These are phyloP conservation scores for Eueremaeus valkanovi DNA, from an alignment of 2,888 invertebrate genomes.

Conservation along the genomic window DNA sequence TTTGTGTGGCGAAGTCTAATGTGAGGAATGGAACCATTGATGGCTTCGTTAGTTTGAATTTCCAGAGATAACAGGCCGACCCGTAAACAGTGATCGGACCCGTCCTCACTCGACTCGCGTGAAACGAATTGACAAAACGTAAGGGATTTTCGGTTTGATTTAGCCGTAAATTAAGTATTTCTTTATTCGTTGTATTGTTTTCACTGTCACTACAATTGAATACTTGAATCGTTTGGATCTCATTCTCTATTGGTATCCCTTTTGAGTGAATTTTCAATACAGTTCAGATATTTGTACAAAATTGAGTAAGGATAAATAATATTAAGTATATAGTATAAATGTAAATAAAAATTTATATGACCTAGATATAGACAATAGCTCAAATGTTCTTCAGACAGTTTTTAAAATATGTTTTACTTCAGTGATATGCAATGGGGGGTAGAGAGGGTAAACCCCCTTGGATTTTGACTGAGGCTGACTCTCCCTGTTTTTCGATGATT, in stretches of 20 bases:
- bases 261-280: no score
- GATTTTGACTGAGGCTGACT: no score
- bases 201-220: not conserved
- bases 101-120: slow-evolving; percentile 1
- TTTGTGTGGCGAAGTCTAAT: slow-evolving; percentile 8
- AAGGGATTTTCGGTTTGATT: slow-evolving; percentile 14
- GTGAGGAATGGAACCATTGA: not conserved
- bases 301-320: no score
- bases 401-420: not conserved
- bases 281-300: no score
- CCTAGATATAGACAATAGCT: no score
- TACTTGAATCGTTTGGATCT: slow-evolving; percentile 1
- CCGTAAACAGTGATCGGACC: not conserved
- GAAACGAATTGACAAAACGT: not conserved
- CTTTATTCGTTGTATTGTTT: not conserved
- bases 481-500: no score
- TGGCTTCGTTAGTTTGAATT: not conserved
- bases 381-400: no score
- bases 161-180: not conserved
- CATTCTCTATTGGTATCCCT: not conserved
- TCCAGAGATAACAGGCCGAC: slow-evolving; percentile 12
- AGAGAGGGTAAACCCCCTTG: not conserved
- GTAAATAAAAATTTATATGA: no score
- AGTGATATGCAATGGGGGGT: not conserved
- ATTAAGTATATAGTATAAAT: no score